phyloP scores from a whole-genome alignment of 2,113 vertebrate genomes.

The Brachypodius melanocephalos region DNA sequence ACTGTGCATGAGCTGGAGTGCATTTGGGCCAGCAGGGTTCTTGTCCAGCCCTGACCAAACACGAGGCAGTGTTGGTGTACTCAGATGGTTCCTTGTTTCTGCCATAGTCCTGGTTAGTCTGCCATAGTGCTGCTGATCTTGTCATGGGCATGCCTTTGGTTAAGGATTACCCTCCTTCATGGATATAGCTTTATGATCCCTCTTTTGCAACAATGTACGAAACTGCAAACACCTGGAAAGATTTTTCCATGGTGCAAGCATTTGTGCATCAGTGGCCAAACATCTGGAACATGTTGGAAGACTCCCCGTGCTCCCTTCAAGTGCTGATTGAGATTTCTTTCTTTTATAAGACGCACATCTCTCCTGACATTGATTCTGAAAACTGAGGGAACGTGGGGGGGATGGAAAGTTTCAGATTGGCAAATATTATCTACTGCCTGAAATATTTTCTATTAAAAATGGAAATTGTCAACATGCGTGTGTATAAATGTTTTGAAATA shows the following conservation, averaged over 20 bases:
- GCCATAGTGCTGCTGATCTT: background rate
- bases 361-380: background rate
- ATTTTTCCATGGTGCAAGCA: conserved; percentile 39
- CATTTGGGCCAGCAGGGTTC: background rate
- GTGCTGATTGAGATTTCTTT: background rate
- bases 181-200: conserved; percentile 1
- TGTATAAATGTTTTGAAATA: background rate
- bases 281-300: conserved; percentile 37
- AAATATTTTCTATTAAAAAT: background rate
- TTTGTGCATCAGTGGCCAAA: background rate
- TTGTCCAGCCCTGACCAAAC: background rate
- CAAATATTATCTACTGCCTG: background rate
- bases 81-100: background rate
- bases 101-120: background rate
- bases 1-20: background rate
- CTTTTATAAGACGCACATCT: conserved; percentile 2
- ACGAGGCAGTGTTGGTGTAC: rapidly evolving
- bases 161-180: background rate
- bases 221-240: conserved; percentile 64
- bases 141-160: background rate
- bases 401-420: background rate
- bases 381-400: background rate
- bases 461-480: background rate
- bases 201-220: conserved; percentile 38
- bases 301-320: conserved; percentile 32